These are phyloP conservation scores for Camptogramma bilineatum DNA, from an alignment of 2,888 invertebrate genomes.

Conservation along the genomic window DNA sequence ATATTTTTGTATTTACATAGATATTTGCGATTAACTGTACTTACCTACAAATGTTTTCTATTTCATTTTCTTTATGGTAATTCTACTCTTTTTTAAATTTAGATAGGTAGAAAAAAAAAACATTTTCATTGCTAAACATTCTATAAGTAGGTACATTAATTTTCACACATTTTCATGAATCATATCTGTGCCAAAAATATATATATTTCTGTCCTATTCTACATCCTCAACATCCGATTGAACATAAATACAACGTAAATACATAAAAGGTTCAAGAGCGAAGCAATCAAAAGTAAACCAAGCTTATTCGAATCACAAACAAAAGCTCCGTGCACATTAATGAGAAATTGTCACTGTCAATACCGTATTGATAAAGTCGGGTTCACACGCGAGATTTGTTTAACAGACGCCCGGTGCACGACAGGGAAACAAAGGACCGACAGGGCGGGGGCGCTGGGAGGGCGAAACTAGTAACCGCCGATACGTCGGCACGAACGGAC, in stretches of 20 bases:
- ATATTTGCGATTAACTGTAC: too few species aligned
- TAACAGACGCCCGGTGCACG: constrained; percentile 67
- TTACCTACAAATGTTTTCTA: too few species aligned
- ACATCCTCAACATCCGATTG: neutral
- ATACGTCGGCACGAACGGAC: constrained; percentile 63
- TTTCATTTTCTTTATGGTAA: too few species aligned
- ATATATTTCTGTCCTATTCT: neutral
- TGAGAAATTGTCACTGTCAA: constrained; percentile 34
- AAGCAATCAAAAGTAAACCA: neutral
- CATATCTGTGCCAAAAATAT: too few species aligned
- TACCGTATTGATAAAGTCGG: constrained; percentile 50
- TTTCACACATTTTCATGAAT: too few species aligned
- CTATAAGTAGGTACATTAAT: too few species aligned
- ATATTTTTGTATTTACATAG: too few species aligned
- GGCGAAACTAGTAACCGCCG: constrained; percentile 73
- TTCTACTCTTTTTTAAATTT: too few species aligned
- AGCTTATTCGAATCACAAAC: constrained; percentile 6
- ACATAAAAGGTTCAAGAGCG: neutral
- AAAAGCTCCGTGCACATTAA: constrained; percentile 17
- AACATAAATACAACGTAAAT: neutral
- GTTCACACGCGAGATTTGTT: constrained; percentile 74
- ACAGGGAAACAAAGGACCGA: constrained; percentile 81
- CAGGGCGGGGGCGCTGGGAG: constrained; percentile 73
- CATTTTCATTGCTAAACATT: too few species aligned
- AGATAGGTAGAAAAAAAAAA: too few species aligned